These are phyloP conservation scores for Leptinotarsa lineolata DNA, from an alignment of 1,140 invertebrate genomes.

Conservation along the genomic window DNA sequence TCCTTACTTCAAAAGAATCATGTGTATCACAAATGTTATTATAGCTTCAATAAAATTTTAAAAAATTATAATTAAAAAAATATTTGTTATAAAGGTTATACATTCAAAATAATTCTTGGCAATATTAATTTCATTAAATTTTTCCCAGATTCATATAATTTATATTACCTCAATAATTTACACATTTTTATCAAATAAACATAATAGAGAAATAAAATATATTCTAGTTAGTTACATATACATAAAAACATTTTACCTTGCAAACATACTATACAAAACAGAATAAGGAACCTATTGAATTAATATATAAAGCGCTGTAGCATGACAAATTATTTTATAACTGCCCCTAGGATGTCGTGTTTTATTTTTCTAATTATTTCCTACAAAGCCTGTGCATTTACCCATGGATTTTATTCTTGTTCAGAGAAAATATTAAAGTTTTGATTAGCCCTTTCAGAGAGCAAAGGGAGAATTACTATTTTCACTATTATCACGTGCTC, in stretches of 20 bases:
- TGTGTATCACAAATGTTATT: constrained; percentile 18
- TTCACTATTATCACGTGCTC: neutral
- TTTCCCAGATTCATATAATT: constrained; percentile 1
- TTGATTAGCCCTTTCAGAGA: neutral
- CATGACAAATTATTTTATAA: constrained; percentile 25
- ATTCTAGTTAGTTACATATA: constrained; percentile 25
- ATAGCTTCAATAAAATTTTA: neutral
- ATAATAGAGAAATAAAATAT: constrained; percentile 13
- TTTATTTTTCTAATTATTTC: constrained; percentile 33
- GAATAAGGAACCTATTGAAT: constrained; percentile 22
- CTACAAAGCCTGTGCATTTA: constrained; percentile 20
- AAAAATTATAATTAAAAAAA: neutral
- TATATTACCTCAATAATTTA: constrained; percentile 26
- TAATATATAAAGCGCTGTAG: constrained; percentile 19
- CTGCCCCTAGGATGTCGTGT: constrained; percentile 21
- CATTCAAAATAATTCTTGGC: constrained; percentile 9
- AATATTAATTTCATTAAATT: constrained; percentile 16
- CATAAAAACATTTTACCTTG: constrained; percentile 18
- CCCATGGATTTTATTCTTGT: neutral
- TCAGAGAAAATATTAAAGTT: neutral
- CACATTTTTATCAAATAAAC: constrained; percentile 16
- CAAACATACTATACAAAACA: constrained; percentile 23
- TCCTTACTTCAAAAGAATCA: constrained; percentile 10
- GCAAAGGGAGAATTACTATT: neutral
- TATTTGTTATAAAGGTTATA: constrained; percentile 1